Percentiles rank a stretch among this genome's conserved stretches.
phyloP scores from a whole-genome alignment of 2,113 vertebrate species.

The Perca schrenkii region DNA sequence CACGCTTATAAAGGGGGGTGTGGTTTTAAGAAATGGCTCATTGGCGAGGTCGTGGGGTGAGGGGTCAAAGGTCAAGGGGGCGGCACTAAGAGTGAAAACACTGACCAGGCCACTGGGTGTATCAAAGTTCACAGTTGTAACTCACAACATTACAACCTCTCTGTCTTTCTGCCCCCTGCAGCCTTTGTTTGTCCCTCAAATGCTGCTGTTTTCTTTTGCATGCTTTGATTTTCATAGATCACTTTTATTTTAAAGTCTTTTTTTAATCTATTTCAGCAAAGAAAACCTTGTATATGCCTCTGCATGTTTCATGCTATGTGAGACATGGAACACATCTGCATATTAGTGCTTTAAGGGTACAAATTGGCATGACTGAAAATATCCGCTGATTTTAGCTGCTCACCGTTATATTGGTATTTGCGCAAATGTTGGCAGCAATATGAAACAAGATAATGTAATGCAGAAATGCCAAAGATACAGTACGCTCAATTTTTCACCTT shows the following conservation, averaged over 20 bases:
- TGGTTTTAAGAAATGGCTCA: constrained; percentile 69
- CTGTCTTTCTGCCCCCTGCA: background rate
- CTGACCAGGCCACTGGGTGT: constrained; percentile 68
- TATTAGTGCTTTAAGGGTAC: background rate
- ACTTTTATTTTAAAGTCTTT: background rate
- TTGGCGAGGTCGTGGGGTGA: constrained; percentile 61
- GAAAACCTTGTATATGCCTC: background rate
- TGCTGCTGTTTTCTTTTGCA: background rate
- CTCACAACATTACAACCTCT: constrained; percentile 57
- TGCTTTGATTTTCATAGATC: background rate
- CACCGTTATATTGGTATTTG: background rate
- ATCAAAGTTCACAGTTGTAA: constrained; percentile 78
- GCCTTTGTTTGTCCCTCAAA: constrained; percentile 39
- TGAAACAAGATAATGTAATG: background rate
- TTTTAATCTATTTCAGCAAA: background rate
- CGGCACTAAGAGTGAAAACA: constrained; percentile 62
- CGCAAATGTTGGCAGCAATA: background rate
- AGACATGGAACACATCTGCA: background rate
- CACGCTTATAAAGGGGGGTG: constrained; percentile 71
- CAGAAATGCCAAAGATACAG: background rate
- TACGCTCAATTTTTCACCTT: background rate
- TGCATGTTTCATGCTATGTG: background rate
- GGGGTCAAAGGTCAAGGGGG: constrained; percentile 66
- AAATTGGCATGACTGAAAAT: background rate
- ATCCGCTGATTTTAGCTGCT: no score